Evolutionary conservation across 2,797 vertebrate genomes (phyloP).

Genomic region (Hybognathus amarus): DNA sequence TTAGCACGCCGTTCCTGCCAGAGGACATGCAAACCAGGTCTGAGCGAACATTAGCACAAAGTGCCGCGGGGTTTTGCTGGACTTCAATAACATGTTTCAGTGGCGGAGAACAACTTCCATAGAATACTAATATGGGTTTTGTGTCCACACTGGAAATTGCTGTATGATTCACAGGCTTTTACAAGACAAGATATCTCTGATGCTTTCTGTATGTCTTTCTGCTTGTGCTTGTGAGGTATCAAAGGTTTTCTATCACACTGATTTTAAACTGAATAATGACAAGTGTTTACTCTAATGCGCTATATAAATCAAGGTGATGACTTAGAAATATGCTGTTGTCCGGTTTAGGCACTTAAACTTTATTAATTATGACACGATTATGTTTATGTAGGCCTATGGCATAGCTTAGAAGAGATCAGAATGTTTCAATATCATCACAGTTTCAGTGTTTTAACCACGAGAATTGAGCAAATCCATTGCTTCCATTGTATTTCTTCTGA

Average conservation of each 20-base stretch:
- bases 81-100: conserved; percentile 37
- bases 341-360: background rate
- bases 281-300: background rate
- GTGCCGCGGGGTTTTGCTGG: conserved; percentile 33
- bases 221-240: background rate
- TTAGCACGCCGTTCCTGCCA: conserved; percentile 17
- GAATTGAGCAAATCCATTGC: background rate
- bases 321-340: background rate
- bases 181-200: conserved; percentile 16
- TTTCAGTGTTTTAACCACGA: background rate
- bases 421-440: background rate
- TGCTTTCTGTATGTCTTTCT: background rate
- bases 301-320: background rate
- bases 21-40: conserved; percentile 32
- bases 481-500: background rate
- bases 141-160: conserved; percentile 4
- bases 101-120: conserved; percentile 12
- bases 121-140: conserved; percentile 42
- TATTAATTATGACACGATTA: background rate
- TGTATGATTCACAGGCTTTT: conserved; percentile 23
- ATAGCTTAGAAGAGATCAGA: background rate
- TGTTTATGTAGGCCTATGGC: background rate
- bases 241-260: background rate
- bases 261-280: background rate
- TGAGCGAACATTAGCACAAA: conserved; percentile 40